These are phyloP conservation scores for Reticulitermes speratus DNA, from an alignment of 1,140 invertebrate genomes.

Conservation along the genomic window DNA sequence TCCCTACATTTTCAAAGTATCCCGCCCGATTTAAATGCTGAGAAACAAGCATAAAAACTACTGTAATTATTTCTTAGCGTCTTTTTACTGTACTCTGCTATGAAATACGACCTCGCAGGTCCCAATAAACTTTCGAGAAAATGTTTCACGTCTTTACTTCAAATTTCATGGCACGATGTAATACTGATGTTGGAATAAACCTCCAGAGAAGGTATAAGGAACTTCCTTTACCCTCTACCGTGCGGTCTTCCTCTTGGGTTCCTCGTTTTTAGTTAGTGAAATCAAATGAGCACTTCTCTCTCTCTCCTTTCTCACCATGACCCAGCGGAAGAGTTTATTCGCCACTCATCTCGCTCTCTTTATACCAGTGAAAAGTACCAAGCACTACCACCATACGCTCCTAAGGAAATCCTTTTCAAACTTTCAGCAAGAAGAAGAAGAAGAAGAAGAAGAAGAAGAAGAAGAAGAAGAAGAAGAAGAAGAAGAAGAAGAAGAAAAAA, in stretches of 20 bases:
- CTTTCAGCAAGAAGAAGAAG: not conserved
- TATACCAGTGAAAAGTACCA: not conserved
- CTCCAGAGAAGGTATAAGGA: not conserved
- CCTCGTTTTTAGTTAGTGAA: not conserved
- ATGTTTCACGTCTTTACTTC: no score
- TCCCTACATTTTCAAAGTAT: no score
- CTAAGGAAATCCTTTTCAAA: not conserved
- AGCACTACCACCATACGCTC: not conserved
- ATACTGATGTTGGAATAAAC: not conserved
- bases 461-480: no score
- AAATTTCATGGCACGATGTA: not conserved
- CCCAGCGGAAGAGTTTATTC: not conserved
- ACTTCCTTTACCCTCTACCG: not conserved
- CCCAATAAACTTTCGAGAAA: no score
- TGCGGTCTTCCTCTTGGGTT: not conserved
- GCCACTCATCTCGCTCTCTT: not conserved
- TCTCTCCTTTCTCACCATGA: not conserved
- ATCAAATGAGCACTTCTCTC: not conserved
- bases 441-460: no score
- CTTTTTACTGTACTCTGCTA: no score
- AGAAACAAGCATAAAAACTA: no score
- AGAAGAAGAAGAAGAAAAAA: not conserved
- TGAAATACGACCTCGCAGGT: no score
- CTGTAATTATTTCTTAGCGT: no score
- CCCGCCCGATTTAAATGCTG: no score